Evolutionary conservation across 1,140 invertebrate genomes (phyloP).

Genomic region (Hyphantria cunea): DNA sequence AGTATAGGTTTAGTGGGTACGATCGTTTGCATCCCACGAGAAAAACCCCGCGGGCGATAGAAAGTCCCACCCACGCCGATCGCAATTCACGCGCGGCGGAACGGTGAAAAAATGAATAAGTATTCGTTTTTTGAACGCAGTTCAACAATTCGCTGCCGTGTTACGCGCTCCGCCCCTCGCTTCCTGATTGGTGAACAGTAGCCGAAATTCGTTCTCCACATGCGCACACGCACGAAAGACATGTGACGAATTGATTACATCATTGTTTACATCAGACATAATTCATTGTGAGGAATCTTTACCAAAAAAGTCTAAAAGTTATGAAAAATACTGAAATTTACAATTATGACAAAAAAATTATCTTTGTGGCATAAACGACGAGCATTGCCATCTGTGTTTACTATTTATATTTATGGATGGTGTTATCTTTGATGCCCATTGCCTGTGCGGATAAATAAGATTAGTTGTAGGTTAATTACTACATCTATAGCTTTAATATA

Average conservation of each 20-base stretch:
- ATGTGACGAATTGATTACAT: conserved; percentile 31
- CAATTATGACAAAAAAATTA: too few species aligned
- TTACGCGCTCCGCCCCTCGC: conserved; percentile 68
- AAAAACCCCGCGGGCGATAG: conserved; percentile 63
- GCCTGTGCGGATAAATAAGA: too few species aligned
- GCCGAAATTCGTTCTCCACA: conserved; percentile 51
- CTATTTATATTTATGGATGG: too few species aligned
- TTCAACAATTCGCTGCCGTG: conserved; percentile 62
- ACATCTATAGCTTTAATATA: too few species aligned
- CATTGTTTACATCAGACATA: not conserved
- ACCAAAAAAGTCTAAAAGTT: too few species aligned
- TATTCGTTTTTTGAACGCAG: conserved; percentile 60
- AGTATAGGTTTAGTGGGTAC: conserved; percentile 18
- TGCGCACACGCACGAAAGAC: conserved; percentile 26
- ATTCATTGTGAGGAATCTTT: not conserved
- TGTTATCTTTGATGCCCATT: too few species aligned
- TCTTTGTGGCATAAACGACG: not conserved
- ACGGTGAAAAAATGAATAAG: conserved; percentile 54
- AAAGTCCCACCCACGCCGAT: conserved; percentile 71
- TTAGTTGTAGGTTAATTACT: too few species aligned
- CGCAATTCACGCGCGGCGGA: conserved; percentile 38
- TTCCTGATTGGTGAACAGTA: conserved; percentile 68
- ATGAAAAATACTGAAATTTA: too few species aligned
- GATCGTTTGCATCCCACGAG: conserved; percentile 53
- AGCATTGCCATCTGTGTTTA: too few species aligned